phyloP scores from a whole-genome alignment of 2,797 vertebrate genomes.

The Typhlichthys eigenmanni region DNA sequence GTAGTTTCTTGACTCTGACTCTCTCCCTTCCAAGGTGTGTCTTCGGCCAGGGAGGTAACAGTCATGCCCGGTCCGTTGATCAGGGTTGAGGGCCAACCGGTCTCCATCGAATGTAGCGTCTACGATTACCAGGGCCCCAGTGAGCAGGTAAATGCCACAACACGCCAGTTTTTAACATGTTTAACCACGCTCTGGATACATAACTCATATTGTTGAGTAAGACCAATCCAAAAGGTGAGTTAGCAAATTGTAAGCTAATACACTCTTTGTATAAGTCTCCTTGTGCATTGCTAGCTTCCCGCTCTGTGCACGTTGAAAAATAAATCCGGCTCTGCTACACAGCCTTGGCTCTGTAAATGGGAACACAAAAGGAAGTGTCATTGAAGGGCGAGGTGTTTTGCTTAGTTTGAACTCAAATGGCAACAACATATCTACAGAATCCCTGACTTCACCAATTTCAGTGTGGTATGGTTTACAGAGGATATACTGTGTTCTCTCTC shows the following conservation, averaged over 20 bases:
- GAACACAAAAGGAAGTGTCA: too few species aligned
- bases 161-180: neutral
- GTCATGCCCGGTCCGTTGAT: slow-evolving; percentile 85
- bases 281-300: too few species aligned
- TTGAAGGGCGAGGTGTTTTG: too few species aligned
- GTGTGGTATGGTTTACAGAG: neutral
- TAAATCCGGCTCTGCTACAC: too few species aligned
- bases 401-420: too few species aligned
- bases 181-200: neutral
- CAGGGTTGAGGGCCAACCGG: slow-evolving; percentile 84
- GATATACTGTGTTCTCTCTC: neutral
- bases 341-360: too few species aligned
- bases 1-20: too few species aligned
- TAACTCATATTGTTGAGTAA: neutral
- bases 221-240: neutral
- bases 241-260: neutral
- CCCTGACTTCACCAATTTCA: too few species aligned
- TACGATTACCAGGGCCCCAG: slow-evolving; percentile 86
- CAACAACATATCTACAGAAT: too few species aligned
- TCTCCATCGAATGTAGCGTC: slow-evolving; percentile 87
- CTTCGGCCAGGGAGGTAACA: slow-evolving; percentile 81
- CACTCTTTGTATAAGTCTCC: neutral
- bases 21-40: slow-evolving; percentile 64
- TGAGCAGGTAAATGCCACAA: slow-evolving; percentile 77
- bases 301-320: too few species aligned